Percentiles rank a stretch among this genome's conserved stretches.
Conservation (phyloP, 2,113 vertebrate species). For the Dicaeum eximium region DNA sequence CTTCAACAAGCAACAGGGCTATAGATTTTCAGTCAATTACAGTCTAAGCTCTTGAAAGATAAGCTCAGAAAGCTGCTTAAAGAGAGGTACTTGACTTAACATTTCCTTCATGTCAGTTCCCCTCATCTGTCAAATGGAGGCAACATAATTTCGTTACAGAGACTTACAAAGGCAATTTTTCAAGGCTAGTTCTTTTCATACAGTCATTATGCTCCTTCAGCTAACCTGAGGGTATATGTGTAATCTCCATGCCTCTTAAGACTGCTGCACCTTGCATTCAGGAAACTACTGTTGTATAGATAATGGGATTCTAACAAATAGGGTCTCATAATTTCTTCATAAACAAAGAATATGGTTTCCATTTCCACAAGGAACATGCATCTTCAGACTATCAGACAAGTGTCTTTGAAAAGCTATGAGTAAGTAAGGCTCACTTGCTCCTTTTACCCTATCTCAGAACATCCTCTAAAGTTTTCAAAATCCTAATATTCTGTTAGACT, state of each 20-base stretch:
- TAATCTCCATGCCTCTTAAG: background rate
- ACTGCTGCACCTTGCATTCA: background rate
- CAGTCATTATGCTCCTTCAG: background rate
- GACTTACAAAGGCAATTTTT: background rate
- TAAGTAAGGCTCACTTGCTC: background rate
- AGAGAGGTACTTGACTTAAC: background rate
- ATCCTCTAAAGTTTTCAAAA: background rate
- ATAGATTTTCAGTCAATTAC: slow-evolving; percentile 32
- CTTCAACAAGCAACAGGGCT: background rate
- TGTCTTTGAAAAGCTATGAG: background rate
- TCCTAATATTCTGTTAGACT: background rate
- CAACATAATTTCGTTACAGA: background rate
- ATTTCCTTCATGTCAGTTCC: background rate
- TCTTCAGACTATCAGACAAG: background rate
- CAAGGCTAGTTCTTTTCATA: background rate
- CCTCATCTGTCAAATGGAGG: background rate
- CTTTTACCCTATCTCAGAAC: background rate
- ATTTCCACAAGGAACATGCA: background rate
- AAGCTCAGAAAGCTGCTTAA: background rate
- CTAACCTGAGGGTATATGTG: background rate
- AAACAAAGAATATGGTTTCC: background rate
- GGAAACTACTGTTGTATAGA: background rate
- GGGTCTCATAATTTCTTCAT: background rate
- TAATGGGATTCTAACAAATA: background rate
- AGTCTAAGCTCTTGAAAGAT: background rate